Evolutionary conservation across 1,140 invertebrate genomes (phyloP).

Genomic region (Platorchestia sp.): DNA sequence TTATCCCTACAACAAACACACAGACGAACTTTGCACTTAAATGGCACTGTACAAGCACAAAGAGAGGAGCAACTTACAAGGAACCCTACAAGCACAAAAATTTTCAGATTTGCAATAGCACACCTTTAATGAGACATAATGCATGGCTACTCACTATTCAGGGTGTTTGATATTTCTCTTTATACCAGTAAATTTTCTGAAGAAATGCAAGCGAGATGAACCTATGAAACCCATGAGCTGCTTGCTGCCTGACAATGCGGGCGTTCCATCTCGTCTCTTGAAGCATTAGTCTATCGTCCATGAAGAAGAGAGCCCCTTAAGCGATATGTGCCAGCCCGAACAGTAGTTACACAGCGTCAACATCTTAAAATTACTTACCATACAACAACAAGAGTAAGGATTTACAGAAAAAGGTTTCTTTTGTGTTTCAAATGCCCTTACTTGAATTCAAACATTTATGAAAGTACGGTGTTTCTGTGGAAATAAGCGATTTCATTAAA

Average conservation of each 20-base stretch:
- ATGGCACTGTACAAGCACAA: background rate
- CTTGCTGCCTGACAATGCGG: background rate
- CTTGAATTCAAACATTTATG: background rate
- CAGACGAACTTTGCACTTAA: background rate
- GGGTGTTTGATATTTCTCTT: background rate
- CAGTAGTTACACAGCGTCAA: background rate
- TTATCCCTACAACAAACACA: background rate
- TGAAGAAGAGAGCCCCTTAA: too few relatives aligned
- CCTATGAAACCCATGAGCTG: background rate
- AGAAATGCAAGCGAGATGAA: background rate
- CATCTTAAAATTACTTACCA: background rate
- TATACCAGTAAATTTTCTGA: background rate
- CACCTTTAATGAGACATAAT: background rate
- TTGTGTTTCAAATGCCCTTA: background rate
- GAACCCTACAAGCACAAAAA: background rate
- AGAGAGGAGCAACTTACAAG: background rate
- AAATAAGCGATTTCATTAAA: background rate
- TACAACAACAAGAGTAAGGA: background rate
- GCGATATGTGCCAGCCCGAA: background rate
- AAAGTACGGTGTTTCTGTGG: background rate
- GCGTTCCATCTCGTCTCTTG: background rate
- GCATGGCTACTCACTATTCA: background rate
- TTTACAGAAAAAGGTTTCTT: background rate
- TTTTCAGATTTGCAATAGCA: background rate
- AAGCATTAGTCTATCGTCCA: background rate